Evolutionary conservation across 1,140 invertebrate species (phyloP).

Genomic region (Pseudomyrmex sp.): DNA sequence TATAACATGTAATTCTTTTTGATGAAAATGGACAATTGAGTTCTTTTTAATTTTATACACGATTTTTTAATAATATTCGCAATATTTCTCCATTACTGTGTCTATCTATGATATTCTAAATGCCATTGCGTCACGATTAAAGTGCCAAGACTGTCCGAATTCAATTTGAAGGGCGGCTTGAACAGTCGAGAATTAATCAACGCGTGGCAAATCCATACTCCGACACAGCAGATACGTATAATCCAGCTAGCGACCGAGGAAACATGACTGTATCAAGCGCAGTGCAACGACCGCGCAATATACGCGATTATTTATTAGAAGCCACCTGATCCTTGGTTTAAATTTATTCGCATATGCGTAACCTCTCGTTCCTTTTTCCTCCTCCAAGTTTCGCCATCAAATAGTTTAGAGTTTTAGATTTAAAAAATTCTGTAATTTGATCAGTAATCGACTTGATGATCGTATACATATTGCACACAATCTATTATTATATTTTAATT

Average conservation of each 20-base stretch:
- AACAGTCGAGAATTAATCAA: conserved; percentile 59
- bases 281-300: conserved; percentile 21
- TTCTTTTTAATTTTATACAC: no score
- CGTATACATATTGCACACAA: no score
- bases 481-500: background rate
- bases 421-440: background rate
- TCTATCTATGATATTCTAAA: background rate
- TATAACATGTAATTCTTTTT: no score
- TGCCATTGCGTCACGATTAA: conserved; percentile 36
- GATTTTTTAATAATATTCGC: no score
- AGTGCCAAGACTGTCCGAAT: conserved; percentile 42
- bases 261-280: conserved; percentile 59
- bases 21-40: no score
- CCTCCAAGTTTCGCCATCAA: no score
- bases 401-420: no score
- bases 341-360: background rate
- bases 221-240: conserved; percentile 47
- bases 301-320: conserved; percentile 45
- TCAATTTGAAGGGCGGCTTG: conserved; percentile 54
- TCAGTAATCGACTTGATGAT: background rate
- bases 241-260: conserved; percentile 56
- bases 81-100: no score
- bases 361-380: background rate
- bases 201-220: conserved; percentile 57
- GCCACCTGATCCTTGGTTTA: conserved; percentile 24